phyloP scores from a whole-genome alignment of 2,888 invertebrate genomes.

The Lasiommata megera region DNA sequence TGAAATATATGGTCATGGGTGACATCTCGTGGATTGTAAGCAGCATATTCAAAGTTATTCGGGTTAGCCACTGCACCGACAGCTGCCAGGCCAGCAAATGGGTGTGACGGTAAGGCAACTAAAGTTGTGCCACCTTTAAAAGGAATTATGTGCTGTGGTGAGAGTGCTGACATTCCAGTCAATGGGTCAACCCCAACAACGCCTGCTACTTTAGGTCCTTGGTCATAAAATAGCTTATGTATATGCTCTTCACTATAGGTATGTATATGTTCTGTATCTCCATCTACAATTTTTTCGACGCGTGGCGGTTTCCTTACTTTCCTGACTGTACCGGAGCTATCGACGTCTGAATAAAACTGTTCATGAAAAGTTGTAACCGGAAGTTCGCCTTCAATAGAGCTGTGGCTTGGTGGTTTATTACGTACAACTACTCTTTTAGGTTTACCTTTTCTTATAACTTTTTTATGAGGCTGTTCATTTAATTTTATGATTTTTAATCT shows the following conservation, averaged over 20 bases:
- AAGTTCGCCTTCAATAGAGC: slow-evolving; percentile 55
- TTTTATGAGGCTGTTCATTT: slow-evolving; percentile 61
- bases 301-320: slow-evolving; percentile 72
- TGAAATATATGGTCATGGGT: slow-evolving; percentile 77
- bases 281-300: slow-evolving; percentile 76
- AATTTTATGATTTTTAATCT: slow-evolving; percentile 67
- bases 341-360: slow-evolving; percentile 74
- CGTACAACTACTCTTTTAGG: slow-evolving; percentile 58
- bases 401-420: slow-evolving; percentile 39
- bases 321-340: slow-evolving; percentile 65
- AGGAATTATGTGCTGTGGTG: slow-evolving; percentile 51
- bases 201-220: slow-evolving; percentile 47
- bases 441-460: slow-evolving; percentile 56
- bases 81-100: slow-evolving; percentile 48
- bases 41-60: slow-evolving; percentile 63
- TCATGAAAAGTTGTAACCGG: slow-evolving; percentile 71
- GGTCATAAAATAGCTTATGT: slow-evolving; percentile 67
- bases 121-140: slow-evolving; percentile 53
- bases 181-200: slow-evolving; percentile 50
- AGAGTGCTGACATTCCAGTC: slow-evolving; percentile 48
- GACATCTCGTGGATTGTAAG: slow-evolving; percentile 72
- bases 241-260: slow-evolving; percentile 77
- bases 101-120: slow-evolving; percentile 52
- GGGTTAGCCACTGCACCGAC: slow-evolving; percentile 61
- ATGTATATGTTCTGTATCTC: slow-evolving; percentile 77